Evolutionary conservation across 1,140 invertebrate genomes (phyloP), one percentile per base, ranked within the genome.

Genomic region (Yoshiicerus persimilis): DNA sequence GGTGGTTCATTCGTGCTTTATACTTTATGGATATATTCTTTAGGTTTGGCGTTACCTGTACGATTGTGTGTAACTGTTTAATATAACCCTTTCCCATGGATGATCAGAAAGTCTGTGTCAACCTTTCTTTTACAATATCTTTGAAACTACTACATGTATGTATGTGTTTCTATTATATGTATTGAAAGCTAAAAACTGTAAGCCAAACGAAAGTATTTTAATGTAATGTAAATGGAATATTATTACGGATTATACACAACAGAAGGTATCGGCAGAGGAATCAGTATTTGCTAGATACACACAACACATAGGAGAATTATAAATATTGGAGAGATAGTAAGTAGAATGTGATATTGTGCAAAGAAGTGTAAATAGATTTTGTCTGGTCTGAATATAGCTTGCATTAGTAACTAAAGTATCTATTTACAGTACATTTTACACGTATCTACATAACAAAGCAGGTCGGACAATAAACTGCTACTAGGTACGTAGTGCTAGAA

Each of bases 81-180:
- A 66, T 66, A 25, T 80, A 80, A 80, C 75, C 75, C 75, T 80
- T 80, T 80, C 75, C 75, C 75, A 80, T 80, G 75, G 34, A 80
- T 80, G 30, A 80, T 80, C 75, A 38, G 20, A 36, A 80, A 80
- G n/a, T 80, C 32, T 80, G 30, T 77, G 16, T 8, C 16, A 9
- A 38, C 75, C 75, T 34, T 80, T 30, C 27, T 27, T 75, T 34
- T 13, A 36, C 30, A 36, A 80, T 80, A 70, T 30, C 27, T 10
- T 11, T 13, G 64, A 1, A 0, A 30, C 25, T 70, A 13, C 64
- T 66, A 66, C 64, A 66, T 66, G 41, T 13, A 4, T 56, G 20
- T 56, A 16, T 56, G 1, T 56, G n/a, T n/a, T n/a, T 56, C 47
- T 56, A 56, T 56, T n/a, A 4, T n/a, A 56, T 16, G 13, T 3